Conservation (phyloP, 2,797 vertebrate genomes). For the Emydoidea blandingii region DNA sequence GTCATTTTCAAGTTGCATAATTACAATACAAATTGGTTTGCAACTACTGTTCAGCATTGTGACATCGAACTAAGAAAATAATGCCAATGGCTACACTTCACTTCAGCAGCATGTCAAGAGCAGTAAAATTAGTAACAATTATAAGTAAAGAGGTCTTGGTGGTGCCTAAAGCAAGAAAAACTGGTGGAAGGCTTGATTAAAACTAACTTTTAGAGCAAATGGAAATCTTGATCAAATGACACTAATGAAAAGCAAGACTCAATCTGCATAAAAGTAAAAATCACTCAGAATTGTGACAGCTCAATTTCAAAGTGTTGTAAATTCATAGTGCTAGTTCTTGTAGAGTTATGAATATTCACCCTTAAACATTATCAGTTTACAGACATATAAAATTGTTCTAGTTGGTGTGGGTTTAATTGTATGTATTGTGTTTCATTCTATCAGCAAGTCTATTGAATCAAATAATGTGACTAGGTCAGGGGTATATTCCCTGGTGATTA, state of each 20-base stretch:
- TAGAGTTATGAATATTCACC: neutral
- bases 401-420: neutral
- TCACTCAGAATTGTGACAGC: neutral
- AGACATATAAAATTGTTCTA: neutral
- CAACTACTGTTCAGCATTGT: conserved; percentile 42
- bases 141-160: conserved; percentile 17
- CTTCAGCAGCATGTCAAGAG: conserved; percentile 57
- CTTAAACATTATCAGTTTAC: neutral
- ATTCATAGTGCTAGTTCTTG: neutral
- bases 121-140: conserved; percentile 58
- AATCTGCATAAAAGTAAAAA: conserved; percentile 1
- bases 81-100: conserved; percentile 41
- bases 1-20: conserved; percentile 44
- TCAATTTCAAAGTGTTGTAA: neutral
- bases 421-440: neutral
- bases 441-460: neutral
- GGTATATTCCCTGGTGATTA: conserved; percentile 3
- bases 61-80: conserved; percentile 57
- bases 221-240: neutral
- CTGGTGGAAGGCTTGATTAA: conserved; percentile 13
- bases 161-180: conserved; percentile 18
- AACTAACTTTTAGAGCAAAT: conserved; percentile 13
- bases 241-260: neutral
- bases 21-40: conserved; percentile 66
- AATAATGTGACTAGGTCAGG: neutral